Conservation (phyloP, 2,888 invertebrate genomes). For the Cryptocephalus moraei region DNA sequence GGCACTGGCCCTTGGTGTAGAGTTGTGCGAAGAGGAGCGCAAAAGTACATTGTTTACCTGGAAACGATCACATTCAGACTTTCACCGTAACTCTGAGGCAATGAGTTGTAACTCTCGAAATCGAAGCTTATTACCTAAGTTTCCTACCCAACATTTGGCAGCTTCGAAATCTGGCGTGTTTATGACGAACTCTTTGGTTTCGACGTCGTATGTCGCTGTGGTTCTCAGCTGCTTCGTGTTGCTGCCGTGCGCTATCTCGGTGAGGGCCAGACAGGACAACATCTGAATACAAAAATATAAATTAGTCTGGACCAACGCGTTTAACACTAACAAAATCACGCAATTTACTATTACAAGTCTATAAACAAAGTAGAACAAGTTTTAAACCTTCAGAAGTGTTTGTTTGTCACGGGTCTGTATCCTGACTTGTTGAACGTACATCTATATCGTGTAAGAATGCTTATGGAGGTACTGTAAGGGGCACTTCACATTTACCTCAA, state of each 20-base stretch:
- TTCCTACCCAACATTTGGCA: slow-evolving; percentile 95
- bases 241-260: slow-evolving; percentile 91
- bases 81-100: too few species aligned
- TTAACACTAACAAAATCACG: too few species aligned
- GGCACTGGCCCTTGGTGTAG: slow-evolving; percentile 65
- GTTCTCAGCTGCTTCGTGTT: slow-evolving; percentile 88
- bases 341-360: too few species aligned
- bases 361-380: too few species aligned
- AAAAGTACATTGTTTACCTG: slow-evolving; percentile 74
- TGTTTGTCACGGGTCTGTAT: too few species aligned
- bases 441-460: too few species aligned
- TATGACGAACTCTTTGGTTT: slow-evolving; percentile 70
- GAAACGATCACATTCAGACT: too few species aligned
- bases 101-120: neutral
- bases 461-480: too few species aligned
- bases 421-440: too few species aligned
- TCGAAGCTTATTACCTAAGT: slow-evolving; percentile 45
- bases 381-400: too few species aligned
- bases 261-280: slow-evolving; percentile 77
- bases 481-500: slow-evolving; percentile 43
- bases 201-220: slow-evolving; percentile 75
- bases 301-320: too few species aligned
- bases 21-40: slow-evolving; percentile 85
- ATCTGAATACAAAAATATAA: slow-evolving; percentile 40
- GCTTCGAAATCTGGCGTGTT: slow-evolving; percentile 92